Percentiles rank a stretch among this genome's conserved stretches.
These are phyloP conservation scores for Myotis vivesi DNA, from an alignment of 2,797 vertebrate genomes.

Conservation along the genomic window DNA sequence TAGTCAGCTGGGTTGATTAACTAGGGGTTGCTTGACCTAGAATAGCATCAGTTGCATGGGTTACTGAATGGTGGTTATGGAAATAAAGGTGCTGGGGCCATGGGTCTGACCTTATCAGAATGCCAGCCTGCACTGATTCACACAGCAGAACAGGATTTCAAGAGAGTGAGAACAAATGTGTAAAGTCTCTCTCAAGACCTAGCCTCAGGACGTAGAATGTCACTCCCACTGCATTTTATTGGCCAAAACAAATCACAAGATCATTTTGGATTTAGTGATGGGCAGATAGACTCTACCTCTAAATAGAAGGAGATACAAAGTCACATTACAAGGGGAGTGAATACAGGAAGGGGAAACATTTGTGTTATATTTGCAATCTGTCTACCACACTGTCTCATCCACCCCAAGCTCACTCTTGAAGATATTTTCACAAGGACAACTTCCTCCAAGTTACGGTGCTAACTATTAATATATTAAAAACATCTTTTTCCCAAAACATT, in stretches of 20 bases:
- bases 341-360: neutral
- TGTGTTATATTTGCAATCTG: neutral
- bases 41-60: neutral
- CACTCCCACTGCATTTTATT: neutral
- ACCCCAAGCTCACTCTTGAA: neutral
- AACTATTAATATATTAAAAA: conserved; percentile 4
- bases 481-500: neutral
- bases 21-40: neutral
- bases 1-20: neutral
- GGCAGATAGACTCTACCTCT: neutral
- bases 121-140: neutral
- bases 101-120: neutral
- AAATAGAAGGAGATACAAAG: neutral
- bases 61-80: neutral
- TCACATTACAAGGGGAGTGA: neutral
- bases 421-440: neutral
- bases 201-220: neutral
- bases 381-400: neutral
- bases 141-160: neutral
- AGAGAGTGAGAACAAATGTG: neutral
- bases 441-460: neutral
- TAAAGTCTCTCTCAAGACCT: neutral
- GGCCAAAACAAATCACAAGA: neutral
- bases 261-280: neutral
- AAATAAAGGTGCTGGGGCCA: neutral